Conservation (phyloP, 1,140 invertebrate genomes). For the Drosophila melanogaster region Release_6_plus_ISO1_MT NT_037436.4:479501-480000, state of each 20-base stretch:
- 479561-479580: background rate
- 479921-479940: conserved; percentile 19
- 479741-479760: conserved; percentile 61
- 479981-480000: conserved; percentile 39
- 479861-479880: conserved; percentile 60
- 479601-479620: conserved; percentile 21
- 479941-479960: conserved; percentile 20
- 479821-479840: conserved; percentile 12
- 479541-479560: conserved; percentile 43
- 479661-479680: conserved; percentile 43
- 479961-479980: conserved; percentile 8
- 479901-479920: conserved; percentile 31
- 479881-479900: conserved; percentile 20
- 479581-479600: conserved; percentile 11
- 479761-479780: conserved; percentile 33
- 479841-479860: conserved; percentile 40
- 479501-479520: conserved; percentile 16
- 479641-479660: conserved; percentile 67
- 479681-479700: conserved; percentile 21
- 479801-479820: conserved; percentile 37
- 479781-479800: conserved; percentile 63
- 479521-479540: conserved; percentile 41
- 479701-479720: conserved; percentile 15
- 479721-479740: conserved; percentile 63
- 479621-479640: conserved; percentile 28